Conservation (phyloP, 2,797 vertebrate genomes). For the Sebastes steindachneri region DNA sequence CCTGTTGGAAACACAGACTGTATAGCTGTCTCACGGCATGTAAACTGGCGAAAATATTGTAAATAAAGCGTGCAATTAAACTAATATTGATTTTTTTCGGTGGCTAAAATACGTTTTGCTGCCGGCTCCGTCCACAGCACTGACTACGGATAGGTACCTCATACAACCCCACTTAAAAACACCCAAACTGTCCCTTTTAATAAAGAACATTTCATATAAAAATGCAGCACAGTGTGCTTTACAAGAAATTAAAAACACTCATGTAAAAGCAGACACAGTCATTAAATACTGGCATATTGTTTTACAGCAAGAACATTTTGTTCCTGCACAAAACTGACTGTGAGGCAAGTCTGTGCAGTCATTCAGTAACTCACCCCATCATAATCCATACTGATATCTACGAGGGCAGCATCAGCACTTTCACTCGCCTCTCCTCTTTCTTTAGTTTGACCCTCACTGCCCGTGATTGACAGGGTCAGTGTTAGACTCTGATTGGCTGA, state of each 20-base stretch:
- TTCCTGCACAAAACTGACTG: not conserved
- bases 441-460: conserved; percentile 42
- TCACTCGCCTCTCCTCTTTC: conserved; percentile 10
- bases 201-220: not conserved
- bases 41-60: too few relatives aligned
- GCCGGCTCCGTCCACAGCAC: too few relatives aligned
- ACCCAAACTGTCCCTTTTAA: too few relatives aligned
- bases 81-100: too few relatives aligned
- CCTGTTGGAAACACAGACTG: too few relatives aligned
- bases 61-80: too few relatives aligned
- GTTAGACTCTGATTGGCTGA: conserved; percentile 56
- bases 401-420: conserved; percentile 41
- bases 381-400: conserved; percentile 37
- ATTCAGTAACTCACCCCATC: conserved; percentile 21
- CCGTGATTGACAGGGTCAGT: conserved; percentile 49
- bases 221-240: not conserved
- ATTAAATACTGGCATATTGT: not conserved
- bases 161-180: too few relatives aligned
- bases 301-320: conserved; percentile 1
- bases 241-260: not conserved
- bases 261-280: not conserved
- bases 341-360: not conserved
- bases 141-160: too few relatives aligned
- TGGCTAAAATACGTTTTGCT: too few relatives aligned
- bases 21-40: too few relatives aligned